Evolutionary conservation across 2,888 invertebrate species (phyloP).

Genomic region (Eupithecia centaureata): DNA sequence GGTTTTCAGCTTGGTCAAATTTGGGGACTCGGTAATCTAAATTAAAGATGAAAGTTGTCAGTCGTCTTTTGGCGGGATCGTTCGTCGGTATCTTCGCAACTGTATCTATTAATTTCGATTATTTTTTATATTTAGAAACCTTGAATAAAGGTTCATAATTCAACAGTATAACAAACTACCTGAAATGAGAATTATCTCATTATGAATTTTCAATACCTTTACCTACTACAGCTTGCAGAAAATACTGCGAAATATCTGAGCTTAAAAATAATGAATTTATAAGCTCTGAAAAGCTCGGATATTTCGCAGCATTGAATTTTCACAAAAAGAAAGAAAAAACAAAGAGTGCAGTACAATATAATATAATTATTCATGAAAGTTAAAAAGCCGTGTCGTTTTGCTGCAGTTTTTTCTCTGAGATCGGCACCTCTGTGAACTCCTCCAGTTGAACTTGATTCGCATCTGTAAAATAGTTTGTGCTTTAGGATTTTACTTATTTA

Average conservation of each 20-base stretch:
- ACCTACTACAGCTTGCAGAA: no score
- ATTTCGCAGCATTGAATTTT: background rate
- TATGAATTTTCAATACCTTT: no score
- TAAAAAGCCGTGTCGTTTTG: slow-evolving; percentile 52
- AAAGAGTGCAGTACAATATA: slow-evolving; percentile 4
- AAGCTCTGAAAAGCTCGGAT: no score
- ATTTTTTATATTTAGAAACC: no score
- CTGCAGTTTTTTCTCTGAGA: slow-evolving; percentile 36
- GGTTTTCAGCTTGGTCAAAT: background rate
- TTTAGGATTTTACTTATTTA: background rate
- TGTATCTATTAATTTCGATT: no score
- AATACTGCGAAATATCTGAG: no score
- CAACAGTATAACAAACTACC: no score
- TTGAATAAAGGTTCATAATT: no score
- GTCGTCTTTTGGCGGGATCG: background rate
- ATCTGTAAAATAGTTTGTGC: slow-evolving; percentile 49
- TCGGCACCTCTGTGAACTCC: slow-evolving; percentile 49
- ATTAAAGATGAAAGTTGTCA: slow-evolving; percentile 7
- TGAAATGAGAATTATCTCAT: no score
- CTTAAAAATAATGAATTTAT: no score
- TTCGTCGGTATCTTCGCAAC: background rate
- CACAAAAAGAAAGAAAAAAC: slow-evolving; percentile 3
- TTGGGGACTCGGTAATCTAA: slow-evolving; percentile 3
- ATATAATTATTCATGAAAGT: slow-evolving; percentile 25
- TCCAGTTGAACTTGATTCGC: slow-evolving; percentile 61